phyloP scores from a whole-genome alignment of 1,140 invertebrate species.

The Drosophila ananassae region DNA sequence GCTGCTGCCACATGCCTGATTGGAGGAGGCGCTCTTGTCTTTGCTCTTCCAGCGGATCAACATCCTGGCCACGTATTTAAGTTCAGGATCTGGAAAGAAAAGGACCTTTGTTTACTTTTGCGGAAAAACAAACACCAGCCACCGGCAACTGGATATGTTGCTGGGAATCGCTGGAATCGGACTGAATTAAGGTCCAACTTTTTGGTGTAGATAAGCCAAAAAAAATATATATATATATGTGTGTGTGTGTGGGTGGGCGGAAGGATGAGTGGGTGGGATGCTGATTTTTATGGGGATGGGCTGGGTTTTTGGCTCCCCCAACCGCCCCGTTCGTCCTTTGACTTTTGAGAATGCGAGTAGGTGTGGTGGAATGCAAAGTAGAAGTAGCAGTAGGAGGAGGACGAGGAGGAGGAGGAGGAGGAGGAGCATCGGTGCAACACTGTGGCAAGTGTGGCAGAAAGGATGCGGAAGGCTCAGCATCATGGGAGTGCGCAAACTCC shows the following conservation, averaged over 20 bases:
- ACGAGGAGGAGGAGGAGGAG: too few relatives aligned
- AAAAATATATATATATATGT: neutral
- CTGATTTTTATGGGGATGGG: neutral
- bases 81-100: conserved; percentile 46
- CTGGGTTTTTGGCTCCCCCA: neutral
- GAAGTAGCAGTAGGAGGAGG: neutral
- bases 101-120: conserved; percentile 2
- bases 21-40: conserved; percentile 85
- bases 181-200: neutral
- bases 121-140: neutral
- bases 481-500: conserved; percentile 7
- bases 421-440: neutral
- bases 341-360: conserved; percentile 5
- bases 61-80: conserved; percentile 77
- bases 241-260: neutral
- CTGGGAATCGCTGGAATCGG: neutral
- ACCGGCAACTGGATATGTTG: neutral
- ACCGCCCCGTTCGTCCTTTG: neutral
- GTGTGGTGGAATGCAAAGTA: conserved; percentile 3
- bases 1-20: conserved; percentile 68
- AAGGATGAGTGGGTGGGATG: neutral
- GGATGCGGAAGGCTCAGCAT: neutral
- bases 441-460: neutral
- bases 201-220: conserved; percentile 6
- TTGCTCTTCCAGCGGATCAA: conserved; percentile 86